Base-by-base conservation (phyloP, 2,888 invertebrate genomes). In the Eupsilia transversa region DNA sequence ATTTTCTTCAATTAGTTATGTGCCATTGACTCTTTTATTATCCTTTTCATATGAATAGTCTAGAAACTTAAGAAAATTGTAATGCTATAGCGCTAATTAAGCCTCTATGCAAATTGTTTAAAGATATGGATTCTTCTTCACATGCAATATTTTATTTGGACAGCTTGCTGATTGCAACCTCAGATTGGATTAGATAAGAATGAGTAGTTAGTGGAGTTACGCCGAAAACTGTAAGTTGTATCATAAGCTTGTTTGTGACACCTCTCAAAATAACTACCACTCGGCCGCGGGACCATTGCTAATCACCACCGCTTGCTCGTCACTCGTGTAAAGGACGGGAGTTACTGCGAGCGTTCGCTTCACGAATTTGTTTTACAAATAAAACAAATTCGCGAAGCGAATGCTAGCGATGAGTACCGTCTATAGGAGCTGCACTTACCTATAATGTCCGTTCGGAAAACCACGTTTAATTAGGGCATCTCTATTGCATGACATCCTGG, bases 101-200 rank as follows among this genome's bases (percentile, higher is more conserved):
- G 23, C 43, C 23, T 57, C 17, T 43, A 35, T 27, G 12, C 14
- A 35, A 43, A 43, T 54, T 35, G 7, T 43, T 35, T 27, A 43
- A 56, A 43, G 3, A 17, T 54, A 57, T 9, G 17, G 10, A 46
- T 72, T 49, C 14, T 74, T 35, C 35, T 35, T 59, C 14, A 59
- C 35, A n/a, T 30, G 17, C 35, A 33, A 30, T 52, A 49, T 60
- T 70, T 71, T 38, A 33, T 54, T 70, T 54, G 20, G 20, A 23
- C 43, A 35, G n/a, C 27, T 59, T 59, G 57, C 20, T 49, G 27
- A 30, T 35, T 49, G 14, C 46, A 69, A 43, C 60, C n/a, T 60
- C 59, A 52, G 52, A 38, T 61, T 46, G 30, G 33, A 60, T 33
- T 79, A 70, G 59, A 52, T 35, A 60, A 70, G 49, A 69, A 23